Evolutionary conservation across 2,888 invertebrate genomes (phyloP), one percentile per base, ranked within the genome.

Genomic region (Dastarcus helophoroides): DNA sequence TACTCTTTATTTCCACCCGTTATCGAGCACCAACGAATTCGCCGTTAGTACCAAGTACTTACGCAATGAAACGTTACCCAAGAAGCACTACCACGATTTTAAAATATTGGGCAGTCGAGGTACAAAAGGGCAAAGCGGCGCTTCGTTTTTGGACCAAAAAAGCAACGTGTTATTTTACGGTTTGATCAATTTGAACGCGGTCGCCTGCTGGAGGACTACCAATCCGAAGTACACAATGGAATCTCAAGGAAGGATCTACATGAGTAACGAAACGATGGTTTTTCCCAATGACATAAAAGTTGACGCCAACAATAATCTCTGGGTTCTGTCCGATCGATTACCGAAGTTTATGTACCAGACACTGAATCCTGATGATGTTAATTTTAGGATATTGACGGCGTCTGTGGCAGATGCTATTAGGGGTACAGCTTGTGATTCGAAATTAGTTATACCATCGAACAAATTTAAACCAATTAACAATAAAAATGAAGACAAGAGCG

Each of bases 251-350:
- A 64, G 79, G 21, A 71, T 83, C 28, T 80, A 72, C 38, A 75
- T 74, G 73, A 77, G 73, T 47, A 70, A 79, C 34, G 67, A 64
- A 2, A 75, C 76, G 2, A 75, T 83, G 76, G 65, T 82, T 1
- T 83, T 81, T 46, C 81, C 83, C 2, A 80, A 79, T 28, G 83
- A 83, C 42, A 68, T 84, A 2, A 83, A 82, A 58, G 79, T 83
- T 1, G 82, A 83, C 40, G 68, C 68, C 14, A 68, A 78, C 4
- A 70, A 76, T 8, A 77, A 71, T 22, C 53, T 83, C 1, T 83
- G 82, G 82, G 76, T 82, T 2, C 53, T 83, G 1, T 79, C 81
- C 0, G 79, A 83, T 52, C 70, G 73, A 35, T 58, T 83, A 46
- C 81, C 80, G 1, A 63, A 69, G 29, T 83, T 76, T 60, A 76